Conservation (phyloP, 1,140 invertebrate genomes). For the Chrysomallon squamiferum region DNA sequence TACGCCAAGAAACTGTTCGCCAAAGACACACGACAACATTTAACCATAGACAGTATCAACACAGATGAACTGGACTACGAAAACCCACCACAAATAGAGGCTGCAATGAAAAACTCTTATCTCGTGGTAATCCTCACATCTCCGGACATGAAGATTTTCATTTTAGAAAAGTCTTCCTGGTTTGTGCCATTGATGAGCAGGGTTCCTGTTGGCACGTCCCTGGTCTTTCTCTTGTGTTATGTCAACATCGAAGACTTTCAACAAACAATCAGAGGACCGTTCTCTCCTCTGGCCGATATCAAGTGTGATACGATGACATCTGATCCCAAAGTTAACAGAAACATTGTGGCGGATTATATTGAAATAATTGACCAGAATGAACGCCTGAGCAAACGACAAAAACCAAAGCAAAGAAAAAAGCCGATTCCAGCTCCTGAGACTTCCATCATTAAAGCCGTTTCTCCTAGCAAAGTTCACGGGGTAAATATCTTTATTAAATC, state of each 20-base stretch:
- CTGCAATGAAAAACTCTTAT: not conserved
- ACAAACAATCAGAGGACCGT: not conserved
- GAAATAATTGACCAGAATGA: not conserved
- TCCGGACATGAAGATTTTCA: conserved; percentile 1
- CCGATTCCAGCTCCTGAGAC: too few relatives aligned
- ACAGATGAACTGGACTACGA: conserved; percentile 14
- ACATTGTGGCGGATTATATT: not conserved
- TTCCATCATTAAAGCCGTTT: too few relatives aligned
- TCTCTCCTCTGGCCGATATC: too few relatives aligned
- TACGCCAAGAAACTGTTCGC: too few relatives aligned
- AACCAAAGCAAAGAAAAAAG: too few relatives aligned
- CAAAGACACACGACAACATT: too few relatives aligned
- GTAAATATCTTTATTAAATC: too few relatives aligned
- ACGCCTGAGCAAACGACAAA: too few relatives aligned
- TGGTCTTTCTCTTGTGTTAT: not conserved
- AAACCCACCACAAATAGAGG: conserved; percentile 12
- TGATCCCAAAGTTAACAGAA: not conserved
- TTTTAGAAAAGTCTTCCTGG: conserved; percentile 4
- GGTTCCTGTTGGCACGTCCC: not conserved
- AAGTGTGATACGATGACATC: not conserved
- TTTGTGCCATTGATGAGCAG: not conserved
- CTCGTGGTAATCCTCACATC: conserved; percentile 11
- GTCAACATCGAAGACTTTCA: not conserved
- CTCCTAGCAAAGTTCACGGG: too few relatives aligned
- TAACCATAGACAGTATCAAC: not conserved